Percentiles rank a stretch among this genome's conserved stretches.
phyloP scores from a whole-genome alignment of 1,140 invertebrate species.

The Muscidifurax raptorellus region DNA sequence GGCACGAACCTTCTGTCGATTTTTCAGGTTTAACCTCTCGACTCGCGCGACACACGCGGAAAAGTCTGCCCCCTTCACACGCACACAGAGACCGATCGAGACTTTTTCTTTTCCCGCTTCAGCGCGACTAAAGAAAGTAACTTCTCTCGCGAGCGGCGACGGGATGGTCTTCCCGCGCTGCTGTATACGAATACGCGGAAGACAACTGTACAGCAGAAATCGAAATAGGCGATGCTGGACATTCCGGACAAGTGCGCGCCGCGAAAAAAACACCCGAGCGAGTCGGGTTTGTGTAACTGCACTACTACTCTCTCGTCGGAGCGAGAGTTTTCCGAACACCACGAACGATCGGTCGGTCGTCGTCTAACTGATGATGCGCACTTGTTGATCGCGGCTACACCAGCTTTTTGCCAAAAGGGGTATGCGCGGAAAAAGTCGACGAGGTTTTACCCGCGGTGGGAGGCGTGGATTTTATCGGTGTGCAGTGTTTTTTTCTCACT shows the following conservation, averaged over 20 bases:
- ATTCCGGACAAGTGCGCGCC: slow-evolving; percentile 30
- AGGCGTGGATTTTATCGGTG: too few species aligned
- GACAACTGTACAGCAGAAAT: slow-evolving; percentile 48
- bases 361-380: not conserved
- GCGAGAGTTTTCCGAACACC: slow-evolving; percentile 68
- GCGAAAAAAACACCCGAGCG: slow-evolving; percentile 15
- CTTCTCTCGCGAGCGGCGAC: slow-evolving; percentile 15
- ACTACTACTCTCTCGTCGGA: slow-evolving; percentile 19
- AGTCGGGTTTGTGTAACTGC: slow-evolving; percentile 19
- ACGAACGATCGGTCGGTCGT: not conserved
- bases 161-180: slow-evolving; percentile 7
- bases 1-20: not conserved
- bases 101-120: not conserved
- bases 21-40: not conserved
- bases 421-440: slow-evolving; percentile 1
- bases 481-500: too few species aligned
- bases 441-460: not conserved
- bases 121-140: slow-evolving; percentile 39
- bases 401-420: not conserved
- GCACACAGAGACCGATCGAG: not conserved
- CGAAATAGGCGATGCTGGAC: slow-evolving; percentile 54
- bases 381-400: not conserved
- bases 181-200: slow-evolving; percentile 48
- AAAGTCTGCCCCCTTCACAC: not conserved
- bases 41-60: not conserved